phyloP scores from a whole-genome alignment of 2,797 vertebrate species.

The Allobates femoralis region DNA sequence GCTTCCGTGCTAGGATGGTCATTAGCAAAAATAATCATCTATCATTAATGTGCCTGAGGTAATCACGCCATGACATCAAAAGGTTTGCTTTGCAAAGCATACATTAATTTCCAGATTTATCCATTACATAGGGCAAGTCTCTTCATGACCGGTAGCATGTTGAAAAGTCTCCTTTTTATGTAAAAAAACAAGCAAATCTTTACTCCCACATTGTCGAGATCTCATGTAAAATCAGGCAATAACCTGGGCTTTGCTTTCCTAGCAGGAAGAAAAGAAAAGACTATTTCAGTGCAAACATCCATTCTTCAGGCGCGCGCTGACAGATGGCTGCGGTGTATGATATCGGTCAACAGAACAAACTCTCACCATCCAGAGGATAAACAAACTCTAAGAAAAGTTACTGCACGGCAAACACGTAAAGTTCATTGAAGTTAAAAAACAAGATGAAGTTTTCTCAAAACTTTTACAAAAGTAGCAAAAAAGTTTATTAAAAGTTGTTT shows the following conservation, averaged over 20 bases:
- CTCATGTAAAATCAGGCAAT: constrained; percentile 21
- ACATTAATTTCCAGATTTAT: constrained; percentile 58
- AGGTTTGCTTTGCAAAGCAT: constrained; percentile 23
- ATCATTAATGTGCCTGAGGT: constrained; percentile 59
- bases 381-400: constrained; percentile 25
- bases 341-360: constrained; percentile 45
- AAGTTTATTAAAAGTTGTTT: no score
- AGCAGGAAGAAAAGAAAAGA: constrained; percentile 33
- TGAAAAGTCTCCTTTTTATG: constrained; percentile 57
- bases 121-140: constrained; percentile 48
- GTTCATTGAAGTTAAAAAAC: not conserved
- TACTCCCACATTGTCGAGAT: constrained; percentile 47
- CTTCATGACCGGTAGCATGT: constrained; percentile 35
- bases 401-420: not conserved
- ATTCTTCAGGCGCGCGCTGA: constrained; percentile 39
- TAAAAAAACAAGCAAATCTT: constrained; percentile 48
- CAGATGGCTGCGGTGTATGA: constrained; percentile 45
- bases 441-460: not conserved
- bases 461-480: not conserved
- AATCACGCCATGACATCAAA: constrained; percentile 60
- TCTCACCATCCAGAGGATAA: constrained; percentile 34
- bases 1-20: constrained; percentile 52
- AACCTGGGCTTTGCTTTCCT: constrained; percentile 36
- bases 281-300: constrained; percentile 34
- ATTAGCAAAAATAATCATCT: constrained; percentile 60